Evolutionary conservation across 2,113 vertebrate genomes (phyloP), one percentile per base, ranked within the genome.

Genomic region (Dascyllus trimaculatus): DNA sequence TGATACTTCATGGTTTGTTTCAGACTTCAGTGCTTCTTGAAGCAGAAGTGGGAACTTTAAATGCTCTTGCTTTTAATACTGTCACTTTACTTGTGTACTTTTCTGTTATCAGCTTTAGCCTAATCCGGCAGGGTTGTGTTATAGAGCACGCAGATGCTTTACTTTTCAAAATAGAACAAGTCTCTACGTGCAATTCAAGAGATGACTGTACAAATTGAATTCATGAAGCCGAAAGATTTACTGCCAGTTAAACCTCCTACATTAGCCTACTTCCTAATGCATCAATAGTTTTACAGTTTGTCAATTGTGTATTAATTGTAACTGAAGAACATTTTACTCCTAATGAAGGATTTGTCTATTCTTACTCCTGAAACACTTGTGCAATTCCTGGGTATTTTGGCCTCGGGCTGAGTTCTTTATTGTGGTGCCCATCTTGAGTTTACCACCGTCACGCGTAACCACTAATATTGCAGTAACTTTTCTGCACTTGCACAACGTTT

Each of bases 401-500:
- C 40, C 14, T 15, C 40, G 3, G 21, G 18, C 32, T 11, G 22
- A 51, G 18, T 11, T 22, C 25, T 48, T 21, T 5, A 32, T 46
- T 45, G 14, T 24, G 25, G n/a, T 13, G n/a, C 13, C 25, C 8
- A 5, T 32, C 21, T 1, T 46, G 11, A 35, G 14, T 64, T 74
- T 72, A 49, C 32, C 3, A 1, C 2, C 21, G 25, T 51, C 38
- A 75, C 1, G 2, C 9, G 2, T 48, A 26, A 54, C 7, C 10
- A 3, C 24, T 48, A 45, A 29, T 59, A 25, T 25, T 26, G 21
- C 19, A 3, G 2, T 32, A n/a, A 75, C 48, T 75, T 80, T 79
- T 77, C 18, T 68, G 15, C n/a, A 48, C 35, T 90, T 84, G 52
- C 81, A 67, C 58, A 90, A 81, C 71, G 63, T 22, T 24, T 54